Evolutionary conservation across 1,140 invertebrate genomes (phyloP), one percentile per base, ranked within the genome.

Genomic region (Cephus cinctus): DNA sequence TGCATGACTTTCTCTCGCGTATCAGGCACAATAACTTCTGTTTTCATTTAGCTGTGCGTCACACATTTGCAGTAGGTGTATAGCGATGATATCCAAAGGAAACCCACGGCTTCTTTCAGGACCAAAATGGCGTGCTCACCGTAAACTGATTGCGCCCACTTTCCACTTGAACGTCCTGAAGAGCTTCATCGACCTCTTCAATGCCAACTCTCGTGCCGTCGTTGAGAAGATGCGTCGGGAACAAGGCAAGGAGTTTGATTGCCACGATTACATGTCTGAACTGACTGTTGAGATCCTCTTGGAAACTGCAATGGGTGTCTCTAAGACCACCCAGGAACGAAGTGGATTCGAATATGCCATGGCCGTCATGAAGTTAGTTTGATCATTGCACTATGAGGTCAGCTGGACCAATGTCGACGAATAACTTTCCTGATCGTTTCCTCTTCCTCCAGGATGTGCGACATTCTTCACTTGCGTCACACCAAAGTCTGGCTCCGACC

Each of bases 161-260:
- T 90, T 90, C 83, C 88, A 90, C 65, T 78, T 90, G 72, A 90
- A 90, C 67, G 86, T 90, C 1, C 74, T 90, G 49, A 90, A 89
- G 75, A 86, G 84, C 56, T 90, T 90, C 76, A 87, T 90, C 56
- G 86, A 89, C 57, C 76, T 89, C 14, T 90, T 90, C 75, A 90
- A 90, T 61, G 85, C 83, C 38, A 90, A 89, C 72, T 87, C 86
- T 9, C 77, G 78, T 21, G 80, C 82, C 32, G 84, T 88, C 4
- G 84, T 88, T 3, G 80, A 86, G 3, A 78, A 72, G 50, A 61
- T 83, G 64, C 80, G 82, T 63, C 83, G 85, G 51, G 86, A 89
- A 73, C 69, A 73, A 25, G 78, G 78, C 36, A 85, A 84, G 56
- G 80, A 79, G 21, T 88, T 90, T 67, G 88, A 90, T 63, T 83